These are phyloP conservation scores for Malacoraja senta DNA, from an alignment of 2,797 vertebrate genomes.

Conservation along the genomic window DNA sequence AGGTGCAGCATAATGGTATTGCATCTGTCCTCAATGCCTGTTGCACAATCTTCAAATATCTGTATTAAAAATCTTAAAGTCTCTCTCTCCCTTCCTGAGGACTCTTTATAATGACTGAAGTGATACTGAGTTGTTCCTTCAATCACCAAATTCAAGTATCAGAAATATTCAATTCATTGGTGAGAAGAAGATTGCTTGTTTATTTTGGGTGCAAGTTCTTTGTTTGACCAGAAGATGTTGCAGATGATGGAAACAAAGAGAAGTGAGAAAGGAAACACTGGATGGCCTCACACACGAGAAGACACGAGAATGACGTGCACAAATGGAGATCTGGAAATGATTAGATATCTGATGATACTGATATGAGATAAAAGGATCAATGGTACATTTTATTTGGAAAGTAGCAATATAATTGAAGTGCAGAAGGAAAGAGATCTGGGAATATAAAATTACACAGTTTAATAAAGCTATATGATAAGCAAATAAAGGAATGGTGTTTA, in stretches of 20 bases:
- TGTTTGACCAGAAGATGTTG: neutral
- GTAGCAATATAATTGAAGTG: too few species aligned
- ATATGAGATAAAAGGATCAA: neutral
- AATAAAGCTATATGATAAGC: too few species aligned
- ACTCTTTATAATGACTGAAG: neutral
- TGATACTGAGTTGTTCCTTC: neutral
- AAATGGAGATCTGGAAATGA: neutral
- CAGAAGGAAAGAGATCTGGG: too few species aligned
- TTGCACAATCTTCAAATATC: too few species aligned
- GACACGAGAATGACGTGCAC: neutral
- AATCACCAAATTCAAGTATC: neutral
- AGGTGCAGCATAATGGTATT: too few species aligned
- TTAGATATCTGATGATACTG: neutral
- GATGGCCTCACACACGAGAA: neutral
- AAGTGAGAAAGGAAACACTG: neutral
- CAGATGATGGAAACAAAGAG: neutral
- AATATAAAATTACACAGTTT: neutral
- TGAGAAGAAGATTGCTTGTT: neutral
- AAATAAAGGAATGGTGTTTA: too few species aligned
- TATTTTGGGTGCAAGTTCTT: neutral
- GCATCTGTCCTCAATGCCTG: too few species aligned
- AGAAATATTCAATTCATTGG: neutral
- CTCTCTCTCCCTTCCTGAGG: too few species aligned
- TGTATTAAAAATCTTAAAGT: too few species aligned
- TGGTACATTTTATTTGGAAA: too few species aligned